Conservation (phyloP, 2,113 vertebrate species). For the Sterrhoptilus dennistouni region DNA sequence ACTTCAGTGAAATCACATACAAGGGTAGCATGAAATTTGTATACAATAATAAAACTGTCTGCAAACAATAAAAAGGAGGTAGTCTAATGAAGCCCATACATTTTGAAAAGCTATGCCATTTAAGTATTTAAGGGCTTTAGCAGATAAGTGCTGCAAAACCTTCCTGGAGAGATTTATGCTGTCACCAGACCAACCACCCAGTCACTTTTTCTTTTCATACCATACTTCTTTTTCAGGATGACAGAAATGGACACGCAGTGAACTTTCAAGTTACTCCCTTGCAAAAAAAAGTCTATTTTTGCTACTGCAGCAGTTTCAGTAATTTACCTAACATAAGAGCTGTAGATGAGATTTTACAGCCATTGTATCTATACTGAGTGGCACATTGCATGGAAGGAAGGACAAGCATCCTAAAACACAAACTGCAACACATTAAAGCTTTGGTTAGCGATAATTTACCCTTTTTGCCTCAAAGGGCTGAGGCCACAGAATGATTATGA, state of each 20-base stretch:
- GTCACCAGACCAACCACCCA: background rate
- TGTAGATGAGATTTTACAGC: background rate
- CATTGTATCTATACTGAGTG: background rate
- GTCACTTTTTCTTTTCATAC: background rate
- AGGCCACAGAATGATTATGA: background rate
- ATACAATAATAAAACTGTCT: background rate
- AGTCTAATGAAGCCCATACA: background rate
- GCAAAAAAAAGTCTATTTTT: background rate
- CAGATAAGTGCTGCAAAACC: background rate
- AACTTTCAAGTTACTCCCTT: background rate
- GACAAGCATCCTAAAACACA: background rate
- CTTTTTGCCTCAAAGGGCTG: accelerated
- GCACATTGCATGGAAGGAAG: background rate
- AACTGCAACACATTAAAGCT: background rate
- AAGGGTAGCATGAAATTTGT: background rate
- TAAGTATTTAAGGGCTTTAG: background rate
- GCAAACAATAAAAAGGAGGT: background rate
- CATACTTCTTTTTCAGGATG: background rate
- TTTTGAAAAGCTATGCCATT: background rate
- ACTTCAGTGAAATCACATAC: background rate
- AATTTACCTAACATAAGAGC: background rate
- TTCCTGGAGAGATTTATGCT: background rate
- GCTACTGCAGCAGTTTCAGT: background rate
- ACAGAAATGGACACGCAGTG: background rate
- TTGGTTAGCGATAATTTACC: background rate